Base-by-base conservation (phyloP, 2,113 vertebrate species). In the Cyanocitta stelleri region DNA sequence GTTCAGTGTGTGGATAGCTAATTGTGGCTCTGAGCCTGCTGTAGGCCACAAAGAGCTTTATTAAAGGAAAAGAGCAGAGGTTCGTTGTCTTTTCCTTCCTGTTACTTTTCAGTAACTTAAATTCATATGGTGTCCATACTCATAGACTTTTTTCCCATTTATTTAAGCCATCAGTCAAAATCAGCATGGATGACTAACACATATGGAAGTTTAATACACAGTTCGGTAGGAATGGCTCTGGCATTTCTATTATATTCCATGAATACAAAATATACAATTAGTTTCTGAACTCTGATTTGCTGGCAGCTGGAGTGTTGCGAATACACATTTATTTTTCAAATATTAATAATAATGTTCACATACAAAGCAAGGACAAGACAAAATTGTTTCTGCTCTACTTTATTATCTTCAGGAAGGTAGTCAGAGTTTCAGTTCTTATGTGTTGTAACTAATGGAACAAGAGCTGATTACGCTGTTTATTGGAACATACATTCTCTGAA, bases 171-270 rank as follows among this genome's bases (percentile, higher is more conserved):
- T 67, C 33, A 37, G 22, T 89, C 52, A 61, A 74, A 85, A 78
- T 67, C 2, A 0, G 3, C 4, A 2, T 21, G 24, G 18, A 6
- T 67, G 27, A 52, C 30, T 43, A 71, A 49, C 20, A 17, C 1
- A 2, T 20, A 30, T 9, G 43, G 61, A 78, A 80, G 9, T n/a
- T 62, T 87, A 51, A 35, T 35, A 27, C 10, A 33, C 7, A 69
- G 19, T 18, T 74, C 18, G 29, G 6, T 64, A 54, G 41, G 13
- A 89, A 52, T 51, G 32, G 7, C 24, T 92, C 33, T 89, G 73
- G 21, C 24, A 52, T 87, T 75, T 84, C 26, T 87, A 1, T 44
- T 84, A 26, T 59, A 72, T 78, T 63, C 24, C 21, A 26, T 37
- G 22, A 91, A 63, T 22, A 26, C 5, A 11, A 74, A 84, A 19